These are phyloP conservation scores for Acyrthosiphon pisum DNA, from an alignment of 1,140 invertebrate species.

Conservation along the genomic window DNA sequence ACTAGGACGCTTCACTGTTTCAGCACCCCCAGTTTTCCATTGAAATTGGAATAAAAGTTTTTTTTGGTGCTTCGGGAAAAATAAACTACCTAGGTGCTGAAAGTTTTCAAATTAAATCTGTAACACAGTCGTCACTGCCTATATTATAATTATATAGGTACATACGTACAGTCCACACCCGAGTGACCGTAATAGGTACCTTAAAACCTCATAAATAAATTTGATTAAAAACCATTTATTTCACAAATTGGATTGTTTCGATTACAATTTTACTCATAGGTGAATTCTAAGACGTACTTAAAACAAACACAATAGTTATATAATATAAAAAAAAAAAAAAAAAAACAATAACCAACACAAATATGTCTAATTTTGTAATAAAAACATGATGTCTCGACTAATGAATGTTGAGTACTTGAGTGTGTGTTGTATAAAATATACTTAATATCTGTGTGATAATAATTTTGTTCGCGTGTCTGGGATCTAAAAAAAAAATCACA, in stretches of 20 bases:
- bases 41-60: no score
- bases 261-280: constrained; percentile 24
- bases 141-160: no score
- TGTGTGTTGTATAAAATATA: constrained; percentile 38
- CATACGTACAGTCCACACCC: no score
- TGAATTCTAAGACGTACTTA: constrained; percentile 35
- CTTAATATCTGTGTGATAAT: constrained; percentile 9
- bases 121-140: no score
- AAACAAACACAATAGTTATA: constrained; percentile 31
- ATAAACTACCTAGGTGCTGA: no score
- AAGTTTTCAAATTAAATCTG: no score
- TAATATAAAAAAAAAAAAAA: constrained; percentile 20
- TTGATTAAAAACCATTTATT: constrained; percentile 46
- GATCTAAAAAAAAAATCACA: constrained; percentile 11
- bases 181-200: neutral
- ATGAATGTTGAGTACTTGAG: constrained; percentile 37
- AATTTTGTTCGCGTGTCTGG: constrained; percentile 1
- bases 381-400: constrained; percentile 36
- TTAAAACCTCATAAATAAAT: neutral
- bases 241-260: constrained; percentile 50
- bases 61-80: no score
- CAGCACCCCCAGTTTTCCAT: no score
- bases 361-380: constrained; percentile 23
- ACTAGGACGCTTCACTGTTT: no score
- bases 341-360: neutral